These are phyloP conservation scores for Bovichtus variegatus DNA, from an alignment of 2,797 vertebrate genomes.

Conservation along the genomic window DNA sequence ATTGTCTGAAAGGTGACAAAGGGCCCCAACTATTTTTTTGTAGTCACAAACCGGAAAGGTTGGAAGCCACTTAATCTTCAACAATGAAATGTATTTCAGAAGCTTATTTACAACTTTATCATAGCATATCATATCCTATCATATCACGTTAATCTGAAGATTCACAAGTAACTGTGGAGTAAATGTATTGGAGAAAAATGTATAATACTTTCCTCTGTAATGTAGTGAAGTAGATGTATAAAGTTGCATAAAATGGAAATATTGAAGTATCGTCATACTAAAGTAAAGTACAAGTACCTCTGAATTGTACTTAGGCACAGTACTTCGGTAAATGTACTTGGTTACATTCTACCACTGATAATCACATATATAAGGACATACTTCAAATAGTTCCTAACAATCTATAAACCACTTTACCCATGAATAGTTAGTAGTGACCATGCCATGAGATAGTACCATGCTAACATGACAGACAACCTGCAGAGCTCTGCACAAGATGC, in stretches of 20 bases:
- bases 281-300: neutral
- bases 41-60: neutral
- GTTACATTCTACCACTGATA: neutral
- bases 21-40: neutral
- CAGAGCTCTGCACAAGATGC: neutral
- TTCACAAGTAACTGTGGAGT: neutral
- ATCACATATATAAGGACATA: neutral
- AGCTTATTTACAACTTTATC: neutral
- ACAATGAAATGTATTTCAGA: neutral
- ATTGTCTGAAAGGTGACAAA: neutral
- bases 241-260: neutral
- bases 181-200: neutral
- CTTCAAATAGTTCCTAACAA: neutral
- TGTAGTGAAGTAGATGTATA: neutral
- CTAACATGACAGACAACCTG: neutral
- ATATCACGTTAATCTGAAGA: neutral
- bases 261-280: too few species aligned
- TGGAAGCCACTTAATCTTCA: neutral
- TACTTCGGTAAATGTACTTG: neutral
- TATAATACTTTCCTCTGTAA: neutral
- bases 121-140: neutral
- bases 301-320: neutral
- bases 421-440: neutral
- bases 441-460: neutral
- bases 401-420: neutral